These are phyloP conservation scores for Periphyllus acericola DNA, from an alignment of 2,888 invertebrate species.

Conservation along the genomic window DNA sequence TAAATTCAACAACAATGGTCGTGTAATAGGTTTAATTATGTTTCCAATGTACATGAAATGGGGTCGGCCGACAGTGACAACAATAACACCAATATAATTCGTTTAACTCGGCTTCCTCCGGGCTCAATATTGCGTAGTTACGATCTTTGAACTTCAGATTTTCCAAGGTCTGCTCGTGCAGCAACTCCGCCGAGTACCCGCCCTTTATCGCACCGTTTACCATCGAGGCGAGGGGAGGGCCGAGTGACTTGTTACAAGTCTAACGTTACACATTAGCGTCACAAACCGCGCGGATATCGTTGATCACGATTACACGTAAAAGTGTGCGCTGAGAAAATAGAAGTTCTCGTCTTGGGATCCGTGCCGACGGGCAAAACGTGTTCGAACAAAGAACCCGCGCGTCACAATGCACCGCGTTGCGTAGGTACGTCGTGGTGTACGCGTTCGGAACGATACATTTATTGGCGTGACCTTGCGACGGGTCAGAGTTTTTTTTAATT, in stretches of 20 bases:
- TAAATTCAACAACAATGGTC: conserved; percentile 58
- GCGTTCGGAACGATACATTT: background rate
- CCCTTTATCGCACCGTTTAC: too few species aligned
- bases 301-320: too few species aligned
- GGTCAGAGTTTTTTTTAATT: conserved; percentile 14
- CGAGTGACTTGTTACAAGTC: too few species aligned
- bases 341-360: too few species aligned
- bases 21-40: conserved; percentile 53
- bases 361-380: background rate
- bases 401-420: background rate
- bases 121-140: background rate
- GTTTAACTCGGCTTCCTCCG: conserved; percentile 53
- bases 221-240: too few species aligned
- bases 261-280: too few species aligned
- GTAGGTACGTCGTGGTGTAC: background rate
- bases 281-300: too few species aligned
- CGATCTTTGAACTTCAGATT: conserved; percentile 36
- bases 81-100: conserved; percentile 53
- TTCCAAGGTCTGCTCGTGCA: conserved; percentile 11
- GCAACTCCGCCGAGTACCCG: background rate
- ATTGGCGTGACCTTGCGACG: conserved; percentile 27
- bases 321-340: too few species aligned
- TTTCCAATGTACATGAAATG: background rate
- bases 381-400: background rate
- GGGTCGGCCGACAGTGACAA: conserved; percentile 31